A percentile compares a stretch with the other conserved stretches of the same genome.
These are phyloP conservation scores for Gymnothorax reevesii DNA, from an alignment of 2,797 vertebrate genomes.

Conservation along the genomic window DNA sequence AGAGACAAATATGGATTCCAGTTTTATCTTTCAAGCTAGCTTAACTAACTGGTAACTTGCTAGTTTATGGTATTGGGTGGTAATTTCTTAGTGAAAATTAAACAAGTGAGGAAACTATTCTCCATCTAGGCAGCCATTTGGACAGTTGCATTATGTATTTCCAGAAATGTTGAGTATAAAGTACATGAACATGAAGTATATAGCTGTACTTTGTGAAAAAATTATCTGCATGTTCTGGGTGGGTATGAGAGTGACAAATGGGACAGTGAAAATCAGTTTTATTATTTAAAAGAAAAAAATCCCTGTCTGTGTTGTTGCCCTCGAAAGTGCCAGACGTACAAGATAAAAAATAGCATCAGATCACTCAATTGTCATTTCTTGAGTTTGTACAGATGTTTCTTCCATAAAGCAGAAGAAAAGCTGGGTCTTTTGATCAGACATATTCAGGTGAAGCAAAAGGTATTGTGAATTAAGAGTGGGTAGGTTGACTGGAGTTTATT, in stretches of 20 bases:
- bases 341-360: not conserved
- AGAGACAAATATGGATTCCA: too few relatives aligned
- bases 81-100: too few relatives aligned
- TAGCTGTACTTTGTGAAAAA: too few relatives aligned
- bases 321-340: not conserved
- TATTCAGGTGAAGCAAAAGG: not conserved
- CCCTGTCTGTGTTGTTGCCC: not conserved
- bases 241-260: not conserved
- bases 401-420: not conserved
- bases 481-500: not conserved
- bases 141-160: too few relatives aligned
- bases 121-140: too few relatives aligned
- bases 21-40: too few relatives aligned
- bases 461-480: not conserved
- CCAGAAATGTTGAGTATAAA: too few relatives aligned
- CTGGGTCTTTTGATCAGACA: not conserved
- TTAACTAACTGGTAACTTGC: too few relatives aligned
- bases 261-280: not conserved
- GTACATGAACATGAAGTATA: too few relatives aligned
- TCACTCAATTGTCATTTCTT: not conserved
- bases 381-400: not conserved
- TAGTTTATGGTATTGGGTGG: too few relatives aligned
- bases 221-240: not conserved
- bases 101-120: too few relatives aligned
- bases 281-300: too few relatives aligned